Base-by-base conservation (phyloP, 2,888 invertebrate species). In the Julus scandinavius region DNA sequence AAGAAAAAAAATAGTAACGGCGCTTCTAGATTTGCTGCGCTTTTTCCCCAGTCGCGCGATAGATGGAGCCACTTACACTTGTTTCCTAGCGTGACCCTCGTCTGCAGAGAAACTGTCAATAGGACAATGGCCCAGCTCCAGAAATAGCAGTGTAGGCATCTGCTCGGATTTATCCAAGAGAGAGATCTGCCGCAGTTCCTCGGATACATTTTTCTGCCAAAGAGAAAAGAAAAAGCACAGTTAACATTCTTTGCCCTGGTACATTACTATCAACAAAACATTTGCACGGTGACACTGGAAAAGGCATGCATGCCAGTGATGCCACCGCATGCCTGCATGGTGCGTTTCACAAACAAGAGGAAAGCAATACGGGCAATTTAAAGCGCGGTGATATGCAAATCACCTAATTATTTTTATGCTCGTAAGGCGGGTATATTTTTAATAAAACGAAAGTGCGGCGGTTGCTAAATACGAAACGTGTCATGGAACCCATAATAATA, bases 71-170 rank as follows among this genome's bases (percentile, higher is more conserved):
- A 72, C 72, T 72, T 72, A 72, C 72, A 72, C 72, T 72, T 72
- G 29, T 20, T 72, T 72, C 72, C 72, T 72, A 72, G 72, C 29
- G 72, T 29, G 20, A 20, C 7, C 11, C 54, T 54, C 13, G 54
- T 15, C 72, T 72, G 72, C 72, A 72, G 20, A 20, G 4, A 72
- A 11, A 72, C 72, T 29, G 72, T 29, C 72, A 72, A n/a, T n/a
- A 72, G 72, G 72, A 72, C 72, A 72, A 72, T 72, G 72, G 72
- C 72, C 72, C 72, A 72, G 72, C 29, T 72, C 72, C 72, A 72
- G 29, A 29, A 72, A 72, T 72, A 72, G 72, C 72, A 29, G 29
- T 20, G 1, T 29, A n/a, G 72, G 72, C 72, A 72, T 72, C 72
- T 72, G 72, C 11, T 72, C 72, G 29, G 72, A 29, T 72, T 72